Base-by-base conservation (phyloP, 2,797 vertebrate genomes). In the Channallabes apus region DNA sequence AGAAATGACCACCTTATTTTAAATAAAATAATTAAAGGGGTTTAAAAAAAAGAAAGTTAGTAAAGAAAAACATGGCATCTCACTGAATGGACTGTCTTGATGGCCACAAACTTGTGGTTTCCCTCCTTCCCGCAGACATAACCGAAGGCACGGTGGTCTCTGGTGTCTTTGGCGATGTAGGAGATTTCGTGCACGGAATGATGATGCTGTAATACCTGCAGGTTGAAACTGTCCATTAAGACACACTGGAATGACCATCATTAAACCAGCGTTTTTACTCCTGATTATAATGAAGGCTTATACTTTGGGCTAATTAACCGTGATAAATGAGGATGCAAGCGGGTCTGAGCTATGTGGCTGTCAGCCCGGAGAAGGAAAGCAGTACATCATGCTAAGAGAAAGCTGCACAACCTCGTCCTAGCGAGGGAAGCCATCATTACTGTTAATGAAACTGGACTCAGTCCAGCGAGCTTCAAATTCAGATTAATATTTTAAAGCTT, bases 121-220 rank as follows among this genome's bases (percentile, higher is more conserved):
- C 98, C 97, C 91, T 99, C 98, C 90, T 98, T 98, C 85, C 98
- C 98, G 27, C 98, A 99, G 12, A 99, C 97, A 4, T 99, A 99
- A 89, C 98, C 98, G 69, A 99, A 99, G 18, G 98, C 98, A 85
- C 98, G 95, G 91, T 99, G 97, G 92, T 99, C 98, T 84, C 97
- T 97, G 91, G 98, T 98, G 90, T 99, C 98, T 95, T 98, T 99
- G 4, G 98, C 98, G 0, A 99, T 99, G 95, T 99, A 99, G 88
- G 98, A 99, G 91, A 99, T 99, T 93, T 99, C 98, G 3, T 99
- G 98, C 91, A 99, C 98, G 27, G 98, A 96, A 87, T 99, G 98
- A 88, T 99, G 97, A 91, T 99, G 98, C 91, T 99, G 96, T 86
- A 99, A 95, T 83, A 98, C 95, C 98, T 99, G 82, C 12, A n/a